phyloP scores from a whole-genome alignment of 2,113 vertebrate species.

The Pandion haliaetus region DNA sequence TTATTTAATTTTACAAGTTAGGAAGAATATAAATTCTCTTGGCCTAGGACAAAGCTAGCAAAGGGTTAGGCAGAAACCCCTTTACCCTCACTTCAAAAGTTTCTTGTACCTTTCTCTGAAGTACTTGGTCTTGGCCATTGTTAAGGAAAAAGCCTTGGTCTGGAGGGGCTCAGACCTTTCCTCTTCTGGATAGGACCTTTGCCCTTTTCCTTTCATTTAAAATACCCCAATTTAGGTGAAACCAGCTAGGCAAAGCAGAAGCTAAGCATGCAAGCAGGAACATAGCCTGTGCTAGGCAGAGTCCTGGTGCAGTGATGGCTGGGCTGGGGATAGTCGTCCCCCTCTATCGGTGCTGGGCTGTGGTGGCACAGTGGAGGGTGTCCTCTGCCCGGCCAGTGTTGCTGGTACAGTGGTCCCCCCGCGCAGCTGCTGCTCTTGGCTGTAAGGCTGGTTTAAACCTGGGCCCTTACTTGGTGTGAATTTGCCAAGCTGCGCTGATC shows the following conservation, averaged over 20 bases:
- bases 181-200: background rate
- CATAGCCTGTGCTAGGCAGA: background rate
- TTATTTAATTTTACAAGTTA: background rate
- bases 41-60: background rate
- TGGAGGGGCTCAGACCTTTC: background rate
- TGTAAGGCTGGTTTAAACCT: background rate
- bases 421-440: background rate
- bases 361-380: background rate
- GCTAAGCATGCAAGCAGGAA: background rate
- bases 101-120: background rate
- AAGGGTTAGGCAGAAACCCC: background rate
- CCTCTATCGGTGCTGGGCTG: background rate
- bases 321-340: fast-evolving
- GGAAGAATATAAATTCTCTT: background rate
- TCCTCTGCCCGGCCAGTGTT: background rate
- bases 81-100: background rate
- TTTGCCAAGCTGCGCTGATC: background rate
- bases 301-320: no score
- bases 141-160: background rate
- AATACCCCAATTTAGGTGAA: background rate
- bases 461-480: background rate
- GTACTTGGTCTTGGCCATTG: background rate
- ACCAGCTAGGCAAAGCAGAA: background rate
- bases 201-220: background rate
- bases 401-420: background rate